Evolutionary conservation across 1,140 invertebrate genomes (phyloP), one percentile per base, ranked within the genome.

Genomic region (Arctopsyche grandis): DNA sequence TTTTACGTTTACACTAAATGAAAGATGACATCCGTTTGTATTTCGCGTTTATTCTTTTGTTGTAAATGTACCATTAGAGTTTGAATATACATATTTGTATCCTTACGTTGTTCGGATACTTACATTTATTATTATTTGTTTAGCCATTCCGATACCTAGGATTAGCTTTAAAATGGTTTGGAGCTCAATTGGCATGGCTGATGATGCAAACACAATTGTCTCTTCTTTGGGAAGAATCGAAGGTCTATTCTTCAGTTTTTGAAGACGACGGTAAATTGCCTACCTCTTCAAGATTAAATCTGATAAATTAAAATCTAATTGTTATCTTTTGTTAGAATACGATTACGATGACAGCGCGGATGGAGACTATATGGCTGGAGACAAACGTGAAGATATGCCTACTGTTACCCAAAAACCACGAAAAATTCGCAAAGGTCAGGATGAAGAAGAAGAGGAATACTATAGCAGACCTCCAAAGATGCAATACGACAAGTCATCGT

Each of bases 391-490:
- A 3, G 66, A 38, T 19, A 14, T 5, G 26, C 19, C 77, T 4
- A 48, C 21, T 12, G 63, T 29, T 38, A 56, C 78, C 16, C 58
- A 43, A 52, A 58, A 58, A 69, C 81, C 75, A 71, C 81, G 80
- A 79, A 88, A 84, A 79, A 84, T 83, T 52, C 83, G 85, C 16
- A 83, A 83, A 76, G 83, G 84, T 77, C 81, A 79, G 1, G 84
- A 86, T 79, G 81, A 88, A 77, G 84, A 87, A 24, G 88, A 89
- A 9, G 87, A 89, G 24, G 85, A 86, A 46, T 83, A 84, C 5
- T 88, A 87, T 78, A 87, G 85, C 9, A 81, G 81, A 22, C 85
- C 86, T 52, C 85, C 85, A 0, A 87, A 88, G 38, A 83, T 84
- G 48, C 80, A 84, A 1, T 84, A 84, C 52, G 85, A 85, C 12